Conservation (phyloP, 2,113 vertebrate genomes). For the cat (Felis catus) region F.catus_Fca126_mat1.0 CM031416.1:72881501-72882000, state of each 20-base stretch:
- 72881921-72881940: not conserved
- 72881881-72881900: not conserved
- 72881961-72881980: not conserved
- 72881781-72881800: not conserved
- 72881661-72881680: not conserved
- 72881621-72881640: not conserved
- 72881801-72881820: not conserved
- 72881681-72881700: not conserved
- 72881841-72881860: not conserved
- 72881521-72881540: not conserved
- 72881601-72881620: not conserved
- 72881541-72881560: not conserved
- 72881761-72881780: not conserved
- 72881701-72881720: not conserved
- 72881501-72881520: not conserved
- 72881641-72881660: not conserved
- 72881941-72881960: conserved; percentile 18
- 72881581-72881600: not conserved
- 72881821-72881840: not conserved
- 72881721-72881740: not conserved
- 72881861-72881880: not conserved
- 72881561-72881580: not conserved
- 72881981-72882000: not conserved
- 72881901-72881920: not conserved
- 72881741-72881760: not conserved